Base-by-base conservation (phyloP, 2,888 invertebrate species). In the Drosophila yooni region DNA sequence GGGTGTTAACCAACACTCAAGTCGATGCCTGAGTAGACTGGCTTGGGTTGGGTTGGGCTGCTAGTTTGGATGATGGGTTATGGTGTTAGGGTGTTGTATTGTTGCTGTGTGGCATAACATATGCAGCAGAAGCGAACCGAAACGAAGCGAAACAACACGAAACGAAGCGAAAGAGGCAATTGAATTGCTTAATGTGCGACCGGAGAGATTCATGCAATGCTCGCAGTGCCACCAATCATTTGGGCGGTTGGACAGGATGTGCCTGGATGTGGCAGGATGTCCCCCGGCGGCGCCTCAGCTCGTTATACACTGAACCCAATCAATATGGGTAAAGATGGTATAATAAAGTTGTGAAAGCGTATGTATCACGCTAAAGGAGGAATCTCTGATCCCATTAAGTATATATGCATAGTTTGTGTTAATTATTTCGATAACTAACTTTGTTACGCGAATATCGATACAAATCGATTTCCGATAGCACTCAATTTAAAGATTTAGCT, bases 181-280 rank as follows among this genome's bases (percentile, higher is more conserved):
- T 69, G 59, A 68, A 67, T 74, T 74, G 67, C 40, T 74, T 58
- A 52, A 67, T 46, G 67, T 33, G 63, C n/a, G 34, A 18, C 3
- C 18, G 25, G 36, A 54, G 36, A 38, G 56, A 48, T 46, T 58
- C 62, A 78, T 78, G 77, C 78, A 81, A 71, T 72, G 60, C 71
- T 76, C 81, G 81, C 77, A 61, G 53, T 64, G 78, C 71, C 64
- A 56, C 53, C 81, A 78, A 78, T 78, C 67, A 78, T 72, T 62
- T 78, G 78, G 61, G 48, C 73, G 51, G 82, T 56, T 78, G 72
- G 25, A 54, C 52, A 72, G 54, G 62, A 53, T 73, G 34, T n/a
- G 58, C 36, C 36, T 10, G 21, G 25, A 18, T 69, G 34, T 69
- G 56, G 18, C 33, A 18, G 38, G 36, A 50, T 51, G 70, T 81